phyloP scores from a whole-genome alignment of 2,797 vertebrate species.

The Fistularia tabacaria region DNA sequence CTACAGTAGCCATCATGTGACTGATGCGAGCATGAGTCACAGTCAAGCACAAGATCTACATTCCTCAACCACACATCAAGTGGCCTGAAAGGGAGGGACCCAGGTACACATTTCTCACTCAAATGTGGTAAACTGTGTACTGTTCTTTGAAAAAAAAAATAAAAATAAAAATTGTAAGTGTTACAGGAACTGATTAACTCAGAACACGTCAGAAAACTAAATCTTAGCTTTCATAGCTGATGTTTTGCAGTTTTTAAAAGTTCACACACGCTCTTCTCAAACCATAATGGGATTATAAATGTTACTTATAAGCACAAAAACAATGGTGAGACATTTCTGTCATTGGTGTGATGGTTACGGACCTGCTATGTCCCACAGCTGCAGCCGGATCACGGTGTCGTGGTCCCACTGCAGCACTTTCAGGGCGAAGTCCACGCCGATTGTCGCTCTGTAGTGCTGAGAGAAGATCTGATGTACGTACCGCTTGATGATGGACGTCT shows the following conservation, averaged over 20 bases:
- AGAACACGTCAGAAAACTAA: no score
- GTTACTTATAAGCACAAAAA: no score
- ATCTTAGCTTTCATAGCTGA: no score
- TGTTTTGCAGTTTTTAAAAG: no score
- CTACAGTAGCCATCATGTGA: conserved; percentile 64
- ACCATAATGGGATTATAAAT: no score
- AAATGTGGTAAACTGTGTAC: background rate
- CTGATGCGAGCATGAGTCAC: conserved; percentile 54
- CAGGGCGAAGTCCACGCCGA: conserved; percentile 81
- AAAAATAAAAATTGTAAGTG: no score
- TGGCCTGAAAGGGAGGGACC: conserved; percentile 25
- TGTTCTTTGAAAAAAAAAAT: no score
- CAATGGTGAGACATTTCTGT: no score
- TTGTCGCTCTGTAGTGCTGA: conserved; percentile 79
- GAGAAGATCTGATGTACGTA: conserved; percentile 82
- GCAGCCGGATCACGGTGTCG: conserved; percentile 73
- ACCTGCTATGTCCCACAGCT: conserved; percentile 84
- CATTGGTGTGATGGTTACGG: conserved; percentile 4
- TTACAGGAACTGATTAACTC: no score
- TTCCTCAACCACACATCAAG: conserved; percentile 56
- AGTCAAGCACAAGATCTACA: conserved; percentile 59
- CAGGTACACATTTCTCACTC: background rate
- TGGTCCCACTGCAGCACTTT: conserved; percentile 78
- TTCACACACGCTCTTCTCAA: no score
- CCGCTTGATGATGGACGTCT: conserved; percentile 80